A percentile compares a stretch with the other conserved stretches of the same genome.
phyloP scores from a whole-genome alignment of 2,888 invertebrate genomes.

The Ectemnius cavifrons region DNA sequence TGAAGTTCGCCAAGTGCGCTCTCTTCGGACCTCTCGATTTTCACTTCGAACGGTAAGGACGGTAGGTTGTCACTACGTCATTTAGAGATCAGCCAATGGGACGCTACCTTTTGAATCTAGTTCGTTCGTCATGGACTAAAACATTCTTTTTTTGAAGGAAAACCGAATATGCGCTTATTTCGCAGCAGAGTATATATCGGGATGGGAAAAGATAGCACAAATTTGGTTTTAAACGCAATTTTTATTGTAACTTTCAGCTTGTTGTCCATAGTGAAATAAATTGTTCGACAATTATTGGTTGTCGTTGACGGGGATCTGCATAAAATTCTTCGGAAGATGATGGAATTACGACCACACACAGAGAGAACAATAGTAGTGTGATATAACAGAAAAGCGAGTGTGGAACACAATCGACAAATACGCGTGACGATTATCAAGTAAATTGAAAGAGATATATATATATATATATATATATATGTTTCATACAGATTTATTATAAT shows the following conservation, averaged over 20 bases:
- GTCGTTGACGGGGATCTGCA: background rate
- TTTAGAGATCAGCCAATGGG: background rate
- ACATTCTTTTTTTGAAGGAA: background rate
- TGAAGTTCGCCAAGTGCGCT: too few species aligned
- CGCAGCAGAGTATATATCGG: background rate
- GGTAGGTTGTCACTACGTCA: conserved; percentile 4
- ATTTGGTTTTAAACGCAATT: background rate
- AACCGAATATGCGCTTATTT: background rate
- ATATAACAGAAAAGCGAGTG: too few species aligned
- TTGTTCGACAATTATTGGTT: background rate
- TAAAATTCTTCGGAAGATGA: background rate
- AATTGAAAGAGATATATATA: too few species aligned
- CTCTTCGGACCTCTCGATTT: too few species aligned
- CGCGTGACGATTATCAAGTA: too few species aligned
- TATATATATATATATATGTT: background rate
- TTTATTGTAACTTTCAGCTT: conserved; percentile 5
- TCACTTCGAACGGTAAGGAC: too few species aligned
- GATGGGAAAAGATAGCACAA: background rate
- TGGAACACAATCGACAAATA: too few species aligned
- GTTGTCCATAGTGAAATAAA: background rate
- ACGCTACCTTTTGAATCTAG: background rate
- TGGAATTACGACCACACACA: background rate
- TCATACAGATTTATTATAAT: conserved; percentile 67
- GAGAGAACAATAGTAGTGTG: background rate
- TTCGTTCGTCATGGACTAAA: background rate